phyloP scores from a whole-genome alignment of 1,140 invertebrate genomes.

The Meloidogyne floridensis region DNA sequence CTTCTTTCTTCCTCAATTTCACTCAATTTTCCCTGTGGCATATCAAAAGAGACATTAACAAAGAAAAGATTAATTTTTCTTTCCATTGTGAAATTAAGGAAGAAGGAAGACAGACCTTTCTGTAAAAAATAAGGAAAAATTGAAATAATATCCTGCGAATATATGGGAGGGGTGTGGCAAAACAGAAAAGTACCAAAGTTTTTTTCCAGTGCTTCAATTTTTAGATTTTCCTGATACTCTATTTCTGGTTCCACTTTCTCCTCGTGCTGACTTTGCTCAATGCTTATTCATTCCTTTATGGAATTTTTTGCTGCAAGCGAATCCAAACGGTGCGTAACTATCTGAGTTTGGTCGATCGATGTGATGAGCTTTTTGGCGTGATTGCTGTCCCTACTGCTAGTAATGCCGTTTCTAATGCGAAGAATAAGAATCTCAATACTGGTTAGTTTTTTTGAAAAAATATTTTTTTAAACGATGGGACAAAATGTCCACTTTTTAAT shows the following conservation, averaged over 20 bases:
- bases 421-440: neutral
- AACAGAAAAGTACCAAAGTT: too few relatives aligned
- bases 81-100: too few relatives aligned
- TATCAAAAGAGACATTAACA: too few relatives aligned
- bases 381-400: neutral
- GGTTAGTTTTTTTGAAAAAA: neutral
- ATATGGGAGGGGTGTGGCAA: too few relatives aligned
- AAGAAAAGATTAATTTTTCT: too few relatives aligned
- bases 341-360: neutral
- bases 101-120: too few relatives aligned
- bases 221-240: slow-evolving; percentile 15
- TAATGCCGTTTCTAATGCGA: neutral
- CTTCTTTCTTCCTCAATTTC: too few relatives aligned
- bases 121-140: too few relatives aligned
- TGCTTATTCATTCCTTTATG: neutral
- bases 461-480: too few relatives aligned
- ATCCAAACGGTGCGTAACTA: neutral
- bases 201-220: neutral
- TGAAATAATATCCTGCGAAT: too few relatives aligned
- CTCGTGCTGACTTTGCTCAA: neutral
- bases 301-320: neutral
- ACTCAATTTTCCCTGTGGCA: too few relatives aligned
- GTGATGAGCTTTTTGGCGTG: neutral
- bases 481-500: too few relatives aligned
- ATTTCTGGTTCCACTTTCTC: slow-evolving; percentile 23